Evolutionary conservation across 2,888 invertebrate species (phyloP).

Genomic region (Stenotaenia linearis): DNA sequence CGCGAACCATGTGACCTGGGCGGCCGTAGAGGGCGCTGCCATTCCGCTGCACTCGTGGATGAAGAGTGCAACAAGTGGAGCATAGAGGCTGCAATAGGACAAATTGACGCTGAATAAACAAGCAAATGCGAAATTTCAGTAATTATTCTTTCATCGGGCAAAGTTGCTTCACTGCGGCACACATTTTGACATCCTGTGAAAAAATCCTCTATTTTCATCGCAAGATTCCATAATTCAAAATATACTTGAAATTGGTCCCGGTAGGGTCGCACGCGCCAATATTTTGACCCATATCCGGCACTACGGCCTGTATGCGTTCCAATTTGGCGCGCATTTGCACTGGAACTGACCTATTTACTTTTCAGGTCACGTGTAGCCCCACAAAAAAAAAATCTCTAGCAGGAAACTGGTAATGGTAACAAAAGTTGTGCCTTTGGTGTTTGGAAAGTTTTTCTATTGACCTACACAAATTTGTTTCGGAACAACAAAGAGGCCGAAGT

Average conservation of each 20-base stretch:
- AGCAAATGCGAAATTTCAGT: neutral
- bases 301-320: conserved; percentile 27
- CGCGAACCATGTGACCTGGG: conserved; percentile 17
- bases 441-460: conserved; percentile 19
- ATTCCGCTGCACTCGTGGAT: conserved; percentile 26
- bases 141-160: neutral
- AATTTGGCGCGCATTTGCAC: conserved; percentile 28
- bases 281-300: conserved; percentile 30
- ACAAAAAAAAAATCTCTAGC: conserved; percentile 26
- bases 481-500: neutral
- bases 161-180: neutral
- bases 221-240: neutral
- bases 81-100: conserved; percentile 2
- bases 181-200: neutral
- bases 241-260: neutral
- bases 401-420: conserved; percentile 17
- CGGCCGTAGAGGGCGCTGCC: conserved; percentile 6
- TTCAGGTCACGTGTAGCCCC: conserved; percentile 28
- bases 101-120: neutral
- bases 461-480: neutral
- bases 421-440: conserved; percentile 19
- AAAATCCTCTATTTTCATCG: neutral
- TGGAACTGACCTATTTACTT: conserved; percentile 26
- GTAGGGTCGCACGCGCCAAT: conserved; percentile 22
- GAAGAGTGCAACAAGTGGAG: conserved; percentile 26